A percentile compares a stretch with the other conserved stretches of the same genome.
Conservation (phyloP, 1,140 invertebrate species). For the Cryptotermes secundus region DNA sequence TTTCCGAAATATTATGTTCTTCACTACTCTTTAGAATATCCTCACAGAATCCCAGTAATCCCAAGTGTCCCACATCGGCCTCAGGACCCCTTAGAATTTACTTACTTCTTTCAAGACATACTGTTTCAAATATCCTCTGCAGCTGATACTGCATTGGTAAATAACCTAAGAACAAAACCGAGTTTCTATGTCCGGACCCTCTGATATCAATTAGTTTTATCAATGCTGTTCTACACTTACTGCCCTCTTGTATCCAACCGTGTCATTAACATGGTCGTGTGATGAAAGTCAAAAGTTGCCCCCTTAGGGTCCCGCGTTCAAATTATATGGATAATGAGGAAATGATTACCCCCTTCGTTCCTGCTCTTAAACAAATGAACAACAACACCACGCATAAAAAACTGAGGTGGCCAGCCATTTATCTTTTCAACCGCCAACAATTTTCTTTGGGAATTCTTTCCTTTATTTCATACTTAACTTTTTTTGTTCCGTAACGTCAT, state of each 20-base stretch:
- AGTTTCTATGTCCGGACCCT: no score
- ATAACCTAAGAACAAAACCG: no score
- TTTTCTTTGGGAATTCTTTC: not conserved
- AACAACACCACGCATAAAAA: not conserved
- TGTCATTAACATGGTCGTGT: not conserved
- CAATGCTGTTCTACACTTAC: not conserved
- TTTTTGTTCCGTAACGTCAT: not conserved
- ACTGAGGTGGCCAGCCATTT: slow-evolving; percentile 4
- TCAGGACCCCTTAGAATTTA: no score
- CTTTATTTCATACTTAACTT: not conserved
- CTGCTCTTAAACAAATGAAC: slow-evolving; percentile 16
- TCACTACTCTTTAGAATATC: no score
- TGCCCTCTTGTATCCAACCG: not conserved
- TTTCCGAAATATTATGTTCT: no score
- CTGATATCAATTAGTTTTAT: not conserved
- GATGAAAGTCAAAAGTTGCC: not conserved
- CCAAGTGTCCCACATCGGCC: no score
- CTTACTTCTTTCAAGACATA: no score
- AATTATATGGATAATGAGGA: slow-evolving; percentile 18
- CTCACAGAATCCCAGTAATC: no score
- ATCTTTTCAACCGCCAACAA: not conserved
- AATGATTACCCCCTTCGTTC: not conserved
- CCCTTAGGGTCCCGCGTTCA: not conserved
- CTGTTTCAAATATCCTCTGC: no score
- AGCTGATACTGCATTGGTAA: no score